Conservation (phyloP, 1,140 invertebrate genomes). For the Drosophila triauraria region DNA sequence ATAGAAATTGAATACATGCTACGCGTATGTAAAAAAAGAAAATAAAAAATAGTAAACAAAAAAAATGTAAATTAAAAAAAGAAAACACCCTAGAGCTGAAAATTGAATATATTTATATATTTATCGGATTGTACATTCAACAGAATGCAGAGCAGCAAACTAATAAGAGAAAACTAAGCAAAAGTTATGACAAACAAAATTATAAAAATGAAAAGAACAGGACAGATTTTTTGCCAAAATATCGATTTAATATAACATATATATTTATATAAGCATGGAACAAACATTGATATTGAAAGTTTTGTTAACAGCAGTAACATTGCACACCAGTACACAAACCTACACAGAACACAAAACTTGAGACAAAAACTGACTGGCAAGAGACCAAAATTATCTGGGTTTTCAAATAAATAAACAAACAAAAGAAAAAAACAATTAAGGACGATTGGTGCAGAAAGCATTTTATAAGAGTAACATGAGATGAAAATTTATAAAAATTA, state of each 20-base stretch:
- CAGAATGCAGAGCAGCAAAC: slow-evolving; percentile 60
- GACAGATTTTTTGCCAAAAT: slow-evolving; percentile 79
- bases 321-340: slow-evolving; percentile 59
- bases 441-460: slow-evolving; percentile 62
- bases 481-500: slow-evolving; percentile 71
- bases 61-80: slow-evolving; percentile 55
- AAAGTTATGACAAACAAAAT: slow-evolving; percentile 48
- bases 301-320: slow-evolving; percentile 68
- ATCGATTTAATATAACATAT: slow-evolving; percentile 73
- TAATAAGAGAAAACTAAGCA: slow-evolving; percentile 45
- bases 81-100: slow-evolving; percentile 72
- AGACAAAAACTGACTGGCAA: slow-evolving; percentile 84
- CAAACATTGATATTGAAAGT: slow-evolving; percentile 80
- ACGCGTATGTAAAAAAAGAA: slow-evolving; percentile 49
- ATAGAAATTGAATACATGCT: slow-evolving; percentile 47
- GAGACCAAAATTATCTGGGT: slow-evolving; percentile 84
- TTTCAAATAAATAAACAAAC: slow-evolving; percentile 71
- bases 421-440: slow-evolving; percentile 47
- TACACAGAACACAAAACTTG: slow-evolving; percentile 64
- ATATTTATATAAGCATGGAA: slow-evolving; percentile 79
- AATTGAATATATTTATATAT: slow-evolving; percentile 74
- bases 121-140: slow-evolving; percentile 67
- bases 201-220: slow-evolving; percentile 41
- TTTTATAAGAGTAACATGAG: slow-evolving; percentile 72
- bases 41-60: slow-evolving; percentile 61